Evolutionary conservation across 1,140 invertebrate genomes (phyloP).

Genomic region (Trissolcus basalis): DNA sequence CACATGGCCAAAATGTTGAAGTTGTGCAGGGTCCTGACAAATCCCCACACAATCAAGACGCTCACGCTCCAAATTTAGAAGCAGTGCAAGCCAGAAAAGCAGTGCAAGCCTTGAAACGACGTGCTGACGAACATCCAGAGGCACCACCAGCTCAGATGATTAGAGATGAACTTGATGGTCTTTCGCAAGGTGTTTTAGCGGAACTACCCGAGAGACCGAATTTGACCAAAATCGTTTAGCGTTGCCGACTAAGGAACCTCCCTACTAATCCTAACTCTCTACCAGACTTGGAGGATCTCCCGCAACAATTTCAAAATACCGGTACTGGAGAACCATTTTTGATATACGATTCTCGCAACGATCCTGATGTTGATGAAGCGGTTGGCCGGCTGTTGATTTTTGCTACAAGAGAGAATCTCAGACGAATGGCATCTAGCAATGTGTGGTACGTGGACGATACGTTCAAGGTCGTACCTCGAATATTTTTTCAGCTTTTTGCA

Average conservation of each 20-base stretch:
- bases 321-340: background rate
- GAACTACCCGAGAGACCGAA: background rate
- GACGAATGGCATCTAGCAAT: background rate
- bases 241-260: background rate
- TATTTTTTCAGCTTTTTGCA: slow-evolving; percentile 15
- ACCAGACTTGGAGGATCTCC: background rate
- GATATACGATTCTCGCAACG: background rate
- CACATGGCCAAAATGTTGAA: slow-evolving; percentile 1
- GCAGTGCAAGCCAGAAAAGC: background rate
- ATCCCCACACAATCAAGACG: background rate
- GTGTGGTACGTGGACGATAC: background rate
- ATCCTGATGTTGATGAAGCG: background rate
- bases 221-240: background rate
- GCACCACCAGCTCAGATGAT: background rate
- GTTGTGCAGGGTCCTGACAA: background rate
- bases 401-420: background rate
- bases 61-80: background rate
- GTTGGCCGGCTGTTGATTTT: background rate
- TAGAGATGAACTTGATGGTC: background rate
- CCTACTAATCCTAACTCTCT: background rate
- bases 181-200: background rate
- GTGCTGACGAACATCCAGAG: background rate
- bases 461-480: background rate
- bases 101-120: background rate
- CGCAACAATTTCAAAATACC: background rate